Evolutionary conservation across 2,797 vertebrate species (phyloP), one percentile per base, ranked within the genome.

Genomic region (Pelodytes ibericus): DNA sequence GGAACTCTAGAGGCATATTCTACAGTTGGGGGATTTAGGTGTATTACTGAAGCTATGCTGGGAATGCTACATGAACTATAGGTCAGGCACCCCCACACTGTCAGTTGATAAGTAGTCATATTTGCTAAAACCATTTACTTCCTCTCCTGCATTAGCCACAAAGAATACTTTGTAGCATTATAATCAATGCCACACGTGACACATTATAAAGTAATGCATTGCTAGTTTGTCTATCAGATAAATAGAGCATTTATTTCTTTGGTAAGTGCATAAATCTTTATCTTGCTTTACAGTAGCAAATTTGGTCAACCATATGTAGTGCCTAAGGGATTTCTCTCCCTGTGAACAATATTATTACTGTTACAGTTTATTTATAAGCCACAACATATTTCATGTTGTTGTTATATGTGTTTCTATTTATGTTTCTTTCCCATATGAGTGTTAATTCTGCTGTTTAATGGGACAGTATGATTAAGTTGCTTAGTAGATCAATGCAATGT

Each of bases 11-110:
- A 68, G 44, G 70, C 62, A 79, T 16, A 79, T 69, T 51, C 63
- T 68, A 24, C 25, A 74, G 64, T 31, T 60, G 22, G 27, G 44
- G 77, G 77, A 79, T 79, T 79, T 79, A 79, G 71, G 57, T 79
- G 71, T 31, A 74, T 79, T 79, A 79, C 58, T 63, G 13, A 39
- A 74, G 63, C 41, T 79, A 79, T 79, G 77, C 51, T 57, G 71
- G 22, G 77, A 79, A 79, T 79, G 47, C 77, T 63, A 41, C 53
- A 73, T 57, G 58, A 79, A 79, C 62, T 73, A 44, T 44, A 73
- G 76, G 76, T 73, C 76, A 79, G 51, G 63, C 60, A 41, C 76
- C 30, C n/a, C 56, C 53, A 33, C 49, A 26, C 70, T 73, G 76
- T 79, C 63, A 73, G 70, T 68, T 68, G 61, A 73, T 57, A 72